Percentiles rank a stretch among this genome's conserved stretches.
Evolutionary conservation across 2,888 invertebrate species (phyloP).

Genomic region (Tridacna crocea): DNA sequence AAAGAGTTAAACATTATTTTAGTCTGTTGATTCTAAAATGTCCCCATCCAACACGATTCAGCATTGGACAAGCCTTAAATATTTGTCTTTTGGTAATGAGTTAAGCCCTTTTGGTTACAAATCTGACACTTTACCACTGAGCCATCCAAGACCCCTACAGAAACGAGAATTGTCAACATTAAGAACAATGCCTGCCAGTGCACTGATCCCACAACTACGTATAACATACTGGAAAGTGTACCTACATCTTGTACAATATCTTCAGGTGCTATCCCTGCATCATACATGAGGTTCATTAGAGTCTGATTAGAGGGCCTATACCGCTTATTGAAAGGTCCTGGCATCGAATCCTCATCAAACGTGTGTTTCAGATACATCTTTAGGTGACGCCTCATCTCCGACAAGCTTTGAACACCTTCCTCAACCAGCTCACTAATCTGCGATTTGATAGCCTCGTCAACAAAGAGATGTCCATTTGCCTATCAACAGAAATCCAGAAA

Average conservation of each 20-base stretch:
- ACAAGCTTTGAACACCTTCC: conserved; percentile 6
- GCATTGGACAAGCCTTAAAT: no score
- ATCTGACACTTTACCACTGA: no score
- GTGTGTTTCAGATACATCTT: conserved; percentile 23
- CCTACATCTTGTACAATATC: conserved; percentile 19
- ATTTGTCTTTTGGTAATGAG: no score
- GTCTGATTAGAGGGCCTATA: conserved; percentile 17
- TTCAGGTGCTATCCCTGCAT: conserved; percentile 11
- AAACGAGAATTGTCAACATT: no score
- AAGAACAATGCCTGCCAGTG: no score
- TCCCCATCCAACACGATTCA: no score
- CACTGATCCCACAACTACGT: no score
- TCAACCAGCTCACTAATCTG: conserved; percentile 1
- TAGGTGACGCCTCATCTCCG: conserved; percentile 18
- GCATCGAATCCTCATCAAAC: conserved; percentile 14
- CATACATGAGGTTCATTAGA: conserved; percentile 17
- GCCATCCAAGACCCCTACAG: no score
- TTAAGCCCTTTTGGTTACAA: no score
- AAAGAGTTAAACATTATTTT: no score
- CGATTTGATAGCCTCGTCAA: conserved; percentile 6
- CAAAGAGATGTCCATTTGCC: conserved; percentile 17
- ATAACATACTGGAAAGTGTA: neutral
- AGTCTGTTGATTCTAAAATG: no score
- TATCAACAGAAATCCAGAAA: neutral
- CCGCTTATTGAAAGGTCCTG: conserved; percentile 13